phyloP scores from a whole-genome alignment of 1,140 invertebrate genomes.

The Bombyx mori region ASM3026992v2 NC_085117.1:15997001-15997500 shows the following conservation, averaged over 20 bases:
- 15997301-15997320: slow-evolving; percentile 43
- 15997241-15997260: slow-evolving; percentile 14
- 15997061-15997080: no score
- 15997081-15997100: no score
- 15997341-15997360: slow-evolving; percentile 17
- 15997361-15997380: slow-evolving; percentile 21
- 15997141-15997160: not conserved
- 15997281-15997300: slow-evolving; percentile 12
- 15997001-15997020: no score
- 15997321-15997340: slow-evolving; percentile 13
- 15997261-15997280: slow-evolving; percentile 28
- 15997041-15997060: no score
- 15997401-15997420: no score
- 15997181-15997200: not conserved
- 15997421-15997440: not conserved
- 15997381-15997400: slow-evolving; percentile 8
- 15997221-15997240: slow-evolving; percentile 7
- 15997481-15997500: not conserved
- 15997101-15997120: no score
- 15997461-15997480: not conserved
- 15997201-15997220: not conserved
- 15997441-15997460: not conserved
- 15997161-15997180: no score
- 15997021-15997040: no score
- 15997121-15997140: no score